These are phyloP conservation scores for Tinea trinotella DNA, from an alignment of 2,888 invertebrate genomes.

Conservation along the genomic window DNA sequence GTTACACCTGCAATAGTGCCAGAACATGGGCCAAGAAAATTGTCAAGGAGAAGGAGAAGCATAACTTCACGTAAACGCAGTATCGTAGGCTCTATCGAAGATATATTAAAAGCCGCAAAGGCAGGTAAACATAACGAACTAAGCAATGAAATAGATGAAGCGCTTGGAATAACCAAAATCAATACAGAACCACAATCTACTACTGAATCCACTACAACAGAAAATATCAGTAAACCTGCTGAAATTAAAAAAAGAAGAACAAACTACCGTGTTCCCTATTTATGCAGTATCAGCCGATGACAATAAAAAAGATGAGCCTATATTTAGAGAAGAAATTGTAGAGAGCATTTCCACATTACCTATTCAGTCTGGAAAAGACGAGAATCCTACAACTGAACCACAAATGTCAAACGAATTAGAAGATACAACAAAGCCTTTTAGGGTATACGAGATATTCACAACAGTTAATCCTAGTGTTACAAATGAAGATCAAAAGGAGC, in stretches of 20 bases:
- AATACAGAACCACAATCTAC: not conserved
- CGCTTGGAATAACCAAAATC: slow-evolving; percentile 27
- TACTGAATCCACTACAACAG: slow-evolving; percentile 27
- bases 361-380: slow-evolving; percentile 34
- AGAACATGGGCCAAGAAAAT: slow-evolving; percentile 75
- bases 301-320: slow-evolving; percentile 28
- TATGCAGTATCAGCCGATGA: slow-evolving; percentile 38
- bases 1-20: slow-evolving; percentile 74
- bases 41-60: slow-evolving; percentile 39
- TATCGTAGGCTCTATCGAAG: slow-evolving; percentile 52
- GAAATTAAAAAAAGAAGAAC: slow-evolving; percentile 23
- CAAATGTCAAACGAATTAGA: slow-evolving; percentile 41
- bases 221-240: slow-evolving; percentile 21
- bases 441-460: slow-evolving; percentile 52
- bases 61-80: slow-evolving; percentile 35
- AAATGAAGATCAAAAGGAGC: slow-evolving; percentile 26
- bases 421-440: slow-evolving; percentile 47
- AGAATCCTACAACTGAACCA: slow-evolving; percentile 35
- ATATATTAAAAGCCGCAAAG: slow-evolving; percentile 45
- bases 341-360: slow-evolving; percentile 60
- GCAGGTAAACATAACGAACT: slow-evolving; percentile 55
- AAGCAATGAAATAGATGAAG: slow-evolving; percentile 64
- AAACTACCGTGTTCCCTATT: slow-evolving; percentile 31
- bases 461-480: slow-evolving; percentile 34
- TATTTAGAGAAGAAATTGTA: slow-evolving; percentile 37